Percentiles rank a stretch among this genome's conserved stretches.
phyloP scores from a whole-genome alignment of 1,140 invertebrate species.

The Apolygus lucorum region DNA sequence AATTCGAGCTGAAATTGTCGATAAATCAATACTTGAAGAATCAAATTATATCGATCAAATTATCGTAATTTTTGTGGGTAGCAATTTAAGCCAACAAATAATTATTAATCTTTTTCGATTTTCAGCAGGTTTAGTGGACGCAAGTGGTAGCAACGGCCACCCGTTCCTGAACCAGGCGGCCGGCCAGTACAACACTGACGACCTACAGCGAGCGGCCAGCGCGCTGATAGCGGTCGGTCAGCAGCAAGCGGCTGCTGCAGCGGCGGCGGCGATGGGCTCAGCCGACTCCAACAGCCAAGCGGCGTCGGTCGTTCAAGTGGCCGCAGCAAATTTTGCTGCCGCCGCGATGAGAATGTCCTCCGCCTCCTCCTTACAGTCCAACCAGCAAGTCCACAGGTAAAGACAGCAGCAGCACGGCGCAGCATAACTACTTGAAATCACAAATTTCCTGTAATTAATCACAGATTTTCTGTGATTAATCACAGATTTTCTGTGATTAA shows the following conservation, averaged over 20 bases:
- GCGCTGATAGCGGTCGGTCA: constrained; percentile 55
- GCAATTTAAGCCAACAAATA: no score
- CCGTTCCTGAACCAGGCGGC: constrained; percentile 35
- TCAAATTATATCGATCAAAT: no score
- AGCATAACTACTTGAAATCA: no score
- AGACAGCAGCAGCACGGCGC: background rate
- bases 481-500: no score
- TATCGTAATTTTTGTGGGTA: no score
- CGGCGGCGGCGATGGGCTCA: constrained; percentile 24
- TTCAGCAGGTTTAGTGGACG: constrained; percentile 28
- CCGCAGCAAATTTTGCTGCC: constrained; percentile 64
- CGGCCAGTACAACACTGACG: constrained; percentile 52
- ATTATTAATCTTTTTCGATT: background rate
- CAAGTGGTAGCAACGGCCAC: constrained; percentile 32
- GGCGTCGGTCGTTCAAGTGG: constrained; percentile 52
- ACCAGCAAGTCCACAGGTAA: constrained; percentile 35
- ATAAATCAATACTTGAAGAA: no score
- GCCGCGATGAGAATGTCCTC: constrained; percentile 65
- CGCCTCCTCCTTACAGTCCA: constrained; percentile 31
- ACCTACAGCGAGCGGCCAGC: constrained; percentile 61
- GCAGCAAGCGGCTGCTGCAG: constrained; percentile 31
- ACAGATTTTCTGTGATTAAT: no score
- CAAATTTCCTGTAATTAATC: no score
- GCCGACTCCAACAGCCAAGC: constrained; percentile 33
- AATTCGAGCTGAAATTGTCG: no score